Evolutionary conservation across 2,797 vertebrate species (phyloP), one percentile per base, ranked within the genome.

Genomic region (Mormyrops boulengeri): DNA sequence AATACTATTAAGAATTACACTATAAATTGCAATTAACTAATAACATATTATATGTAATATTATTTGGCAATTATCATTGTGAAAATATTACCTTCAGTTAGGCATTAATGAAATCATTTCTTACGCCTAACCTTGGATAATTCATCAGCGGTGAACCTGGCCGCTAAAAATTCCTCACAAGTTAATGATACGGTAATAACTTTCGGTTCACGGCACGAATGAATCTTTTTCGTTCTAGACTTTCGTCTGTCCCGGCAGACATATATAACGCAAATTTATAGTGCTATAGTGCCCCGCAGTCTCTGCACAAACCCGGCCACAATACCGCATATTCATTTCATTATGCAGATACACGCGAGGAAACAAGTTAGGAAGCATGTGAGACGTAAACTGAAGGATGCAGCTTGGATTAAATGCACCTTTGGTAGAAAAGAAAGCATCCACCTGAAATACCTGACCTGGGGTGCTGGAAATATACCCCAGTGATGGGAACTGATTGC

Each of bases 51-150:
- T 66, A 50, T 47, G 22, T 66, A 44, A 44, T 53, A 88, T 12
- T 50, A 87, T 87, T 87, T 87, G 7, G 8, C 30, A 55, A 60
- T 60, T 57, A 41, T 60, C 52, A 11, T 49, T 44, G 57, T 88
- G n/a, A 66, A 55, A 69, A 66, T 66, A 66, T 66, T 88, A 38
- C 87, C 62, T 38, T 69, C 50, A 88, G 60, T 9, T 41, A 66
- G 57, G 22, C 52, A 69, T 47, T 88, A 49, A 88, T 88, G 77
- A 47, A 82, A 82, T 44, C 19, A 22, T 88, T 41, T n/a, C 19
- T 41, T 88, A 7, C 41, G n/a, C 57, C 4, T 69, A 88, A 47
- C 41, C 87, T 66, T 69, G 44, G 87, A 88, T 88, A 66, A 88
- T 88, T 88, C 52, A 88, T 88, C 34, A 53, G 53, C 1, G 12